Base-by-base conservation (phyloP, 2,113 vertebrate genomes). In the Helogale parvula region DNA sequence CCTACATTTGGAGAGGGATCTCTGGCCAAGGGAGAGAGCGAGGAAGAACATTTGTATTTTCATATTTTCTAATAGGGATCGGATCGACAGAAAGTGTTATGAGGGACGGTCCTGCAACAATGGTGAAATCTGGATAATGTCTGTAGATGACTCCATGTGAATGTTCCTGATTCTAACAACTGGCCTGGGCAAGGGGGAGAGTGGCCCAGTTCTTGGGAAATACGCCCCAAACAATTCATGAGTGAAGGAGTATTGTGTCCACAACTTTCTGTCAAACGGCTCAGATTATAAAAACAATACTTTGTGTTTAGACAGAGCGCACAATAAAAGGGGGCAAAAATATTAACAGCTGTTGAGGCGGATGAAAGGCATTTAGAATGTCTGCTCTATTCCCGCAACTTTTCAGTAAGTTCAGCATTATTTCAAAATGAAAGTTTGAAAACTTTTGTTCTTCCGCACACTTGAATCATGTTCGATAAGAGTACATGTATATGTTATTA, bases 331-430 rank as follows among this genome's bases (percentile, higher is more conserved):
- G 19, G 29, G 50, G 14, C 16, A 35, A 69, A 82, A 82, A 66
- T 10, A 35, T 3, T 15, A 57, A 72, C 57, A 65, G 15, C 0
- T 4, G 19, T 25, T 7, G 27, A 19, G 13, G 19, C 0, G 0
- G 35, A 31, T 31, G 38, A 68, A 68, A 71, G 69, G 3, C 63
- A 7, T 17, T 12, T 4, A 7, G 31, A 52, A 88, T 41, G 21
- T 66, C 86, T 25, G 19, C 1, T 0, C 8, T 52, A 23, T 41
- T 76, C 31, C 25, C 23, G 8, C 47, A 45, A 31, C 57, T 80
- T 85, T 41, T 63, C 54, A n/a, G 47, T 27, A 35, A 41, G 27
- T 41, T 63, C 57, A 15, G 83, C 86, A 54, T 92, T 17, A 57
- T 83, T 76, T 86, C 95, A 82, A 65, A 57, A 72, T 29, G 65